phyloP scores from a whole-genome alignment of 1,140 invertebrate species.

The Sitophilus oryzae region DNA sequence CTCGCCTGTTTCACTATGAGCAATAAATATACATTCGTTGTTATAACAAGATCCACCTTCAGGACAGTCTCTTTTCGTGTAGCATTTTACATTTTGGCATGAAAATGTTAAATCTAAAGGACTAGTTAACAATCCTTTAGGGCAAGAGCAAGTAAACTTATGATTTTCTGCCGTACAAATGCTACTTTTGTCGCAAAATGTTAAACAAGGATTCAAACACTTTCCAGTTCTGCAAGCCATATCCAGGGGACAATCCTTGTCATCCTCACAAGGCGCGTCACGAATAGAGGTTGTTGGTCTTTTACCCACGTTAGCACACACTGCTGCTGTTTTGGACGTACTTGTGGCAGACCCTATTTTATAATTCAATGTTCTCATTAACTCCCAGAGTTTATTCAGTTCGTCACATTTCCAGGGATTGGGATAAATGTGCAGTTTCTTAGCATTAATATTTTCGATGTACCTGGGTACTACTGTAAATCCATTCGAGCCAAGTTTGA shows the following conservation, averaged over 20 bases:
- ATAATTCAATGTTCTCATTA: not conserved
- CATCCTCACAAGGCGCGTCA: not conserved
- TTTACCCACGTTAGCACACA: not conserved
- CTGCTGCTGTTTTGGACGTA: not conserved
- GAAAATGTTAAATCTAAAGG: not conserved
- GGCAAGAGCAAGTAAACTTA: not conserved
- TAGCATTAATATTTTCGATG: not conserved
- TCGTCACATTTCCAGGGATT: conserved; percentile 10
- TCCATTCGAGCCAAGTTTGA: not conserved
- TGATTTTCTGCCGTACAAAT: not conserved
- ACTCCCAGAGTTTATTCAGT: not conserved
- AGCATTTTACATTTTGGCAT: conserved; percentile 3
- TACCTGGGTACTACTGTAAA: conserved; percentile 1
- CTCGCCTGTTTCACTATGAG: too few relatives aligned
- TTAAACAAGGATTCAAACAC: conserved; percentile 2
- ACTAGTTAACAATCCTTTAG: not conserved
- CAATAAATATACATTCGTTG: not conserved
- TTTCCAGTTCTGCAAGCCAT: not conserved
- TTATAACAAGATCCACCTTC: not conserved
- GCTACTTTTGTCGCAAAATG: conserved; percentile 1
- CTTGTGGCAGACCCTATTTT: not conserved
- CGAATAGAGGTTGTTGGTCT: not conserved
- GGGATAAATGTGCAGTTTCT: conserved; percentile 4
- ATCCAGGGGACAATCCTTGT: not conserved
- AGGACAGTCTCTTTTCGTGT: not conserved